Evolutionary conservation across 53 echinoderm and acorn worm species (phyloP).

Genomic region (Patiria pectinifera): DNA sequence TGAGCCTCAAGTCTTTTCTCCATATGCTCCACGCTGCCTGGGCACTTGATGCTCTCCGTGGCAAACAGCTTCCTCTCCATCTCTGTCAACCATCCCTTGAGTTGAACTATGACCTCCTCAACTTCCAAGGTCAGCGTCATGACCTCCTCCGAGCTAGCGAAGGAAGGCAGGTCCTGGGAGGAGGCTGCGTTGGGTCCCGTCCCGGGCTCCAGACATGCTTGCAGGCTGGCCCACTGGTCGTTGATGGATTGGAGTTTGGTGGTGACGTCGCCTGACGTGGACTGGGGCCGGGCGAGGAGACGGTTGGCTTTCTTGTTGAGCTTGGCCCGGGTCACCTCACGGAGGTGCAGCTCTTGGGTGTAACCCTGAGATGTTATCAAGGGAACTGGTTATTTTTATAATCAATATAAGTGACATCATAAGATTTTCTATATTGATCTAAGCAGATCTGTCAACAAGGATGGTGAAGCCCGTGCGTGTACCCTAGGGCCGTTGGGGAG

Average conservation of each 20-base stretch:
- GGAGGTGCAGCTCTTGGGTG: conserved; percentile 88
- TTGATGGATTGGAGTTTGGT: conserved; percentile 83
- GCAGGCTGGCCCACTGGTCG: conserved; percentile 85
- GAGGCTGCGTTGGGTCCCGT: neutral
- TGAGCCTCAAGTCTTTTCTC: conserved; percentile 75
- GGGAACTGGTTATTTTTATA: neutral
- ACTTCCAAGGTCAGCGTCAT: conserved; percentile 87
- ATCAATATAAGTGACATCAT: neutral
- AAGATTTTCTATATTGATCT: neutral
- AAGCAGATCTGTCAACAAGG: neutral
- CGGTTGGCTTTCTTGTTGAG: conserved; percentile 85
- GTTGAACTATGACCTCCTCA: conserved; percentile 86
- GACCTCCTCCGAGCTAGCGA: conserved; percentile 82
- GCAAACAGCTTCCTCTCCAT: conserved; percentile 90
- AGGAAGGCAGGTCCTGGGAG: conserved; percentile 28
- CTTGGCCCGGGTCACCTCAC: conserved; percentile 88
- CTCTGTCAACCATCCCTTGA: conserved; percentile 90
- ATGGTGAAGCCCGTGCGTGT: too few relatives aligned
- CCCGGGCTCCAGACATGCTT: conserved; percentile 79
- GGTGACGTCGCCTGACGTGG: conserved; percentile 66
- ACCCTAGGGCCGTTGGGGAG: too few relatives aligned
- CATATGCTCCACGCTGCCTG: conserved; percentile 70
- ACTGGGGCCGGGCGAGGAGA: conserved; percentile 76
- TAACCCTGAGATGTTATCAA: conserved; percentile 75
- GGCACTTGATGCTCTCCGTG: conserved; percentile 68